These are phyloP conservation scores for Gibbula magus DNA, from an alignment of 2,888 invertebrate species.

Conservation along the genomic window DNA sequence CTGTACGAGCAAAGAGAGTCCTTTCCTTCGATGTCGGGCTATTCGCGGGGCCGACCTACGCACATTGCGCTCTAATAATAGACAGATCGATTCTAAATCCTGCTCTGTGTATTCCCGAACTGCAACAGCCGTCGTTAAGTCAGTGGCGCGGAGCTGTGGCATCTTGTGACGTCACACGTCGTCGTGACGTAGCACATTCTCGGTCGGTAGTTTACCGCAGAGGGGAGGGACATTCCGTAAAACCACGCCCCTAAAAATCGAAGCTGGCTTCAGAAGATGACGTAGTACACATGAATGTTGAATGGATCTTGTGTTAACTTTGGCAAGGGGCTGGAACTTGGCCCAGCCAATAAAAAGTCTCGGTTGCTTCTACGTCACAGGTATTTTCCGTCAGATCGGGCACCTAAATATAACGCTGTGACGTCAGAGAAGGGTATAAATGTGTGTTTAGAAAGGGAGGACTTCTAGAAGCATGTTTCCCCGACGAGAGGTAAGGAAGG, in stretches of 20 bases:
- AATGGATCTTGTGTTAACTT: conserved; percentile 11
- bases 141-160: neutral
- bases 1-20: no score
- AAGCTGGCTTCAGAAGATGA: neutral
- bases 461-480: neutral
- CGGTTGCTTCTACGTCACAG: neutral
- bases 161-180: neutral
- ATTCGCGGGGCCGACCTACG: neutral
- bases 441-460: conserved; percentile 1
- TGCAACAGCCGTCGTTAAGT: neutral
- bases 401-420: conserved; percentile 1
- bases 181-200: neutral
- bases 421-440: conserved; percentile 3
- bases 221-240: neutral
- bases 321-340: neutral
- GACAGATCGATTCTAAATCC: neutral
- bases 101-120: neutral
- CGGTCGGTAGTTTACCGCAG: neutral
- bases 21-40: neutral
- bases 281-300: conserved; percentile 4
- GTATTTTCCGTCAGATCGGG: conserved; percentile 10
- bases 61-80: neutral
- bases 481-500: neutral
- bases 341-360: neutral
- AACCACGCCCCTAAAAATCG: neutral